Evolutionary conservation across 1,140 invertebrate genomes (phyloP), one percentile per base, ranked within the genome.

Genomic region (Drosophila setifemur): DNA sequence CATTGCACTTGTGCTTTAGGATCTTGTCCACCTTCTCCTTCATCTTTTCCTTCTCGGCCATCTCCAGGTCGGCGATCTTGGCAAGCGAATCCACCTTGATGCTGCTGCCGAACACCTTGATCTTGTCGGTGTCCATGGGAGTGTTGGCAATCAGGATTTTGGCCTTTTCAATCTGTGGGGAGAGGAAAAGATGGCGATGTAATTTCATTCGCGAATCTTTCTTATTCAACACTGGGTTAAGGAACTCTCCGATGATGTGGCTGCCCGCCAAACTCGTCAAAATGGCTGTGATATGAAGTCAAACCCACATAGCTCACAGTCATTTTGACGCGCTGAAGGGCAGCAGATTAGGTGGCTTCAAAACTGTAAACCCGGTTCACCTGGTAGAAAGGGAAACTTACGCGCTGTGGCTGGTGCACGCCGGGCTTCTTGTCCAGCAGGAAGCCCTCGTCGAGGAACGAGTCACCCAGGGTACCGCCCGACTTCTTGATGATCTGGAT

Each of bases 101-200:
- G 72, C 97, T 95, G 9, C 98, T 99, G 47, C 98, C 98, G 93
- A 99, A 99, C n/a, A 99, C 96, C 93, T 99, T 99, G 69, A 99
- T 99, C 92, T 99, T 99, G 88, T 99, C 99, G 12, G 98, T 98
- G 91, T 99, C 99, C 99, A 99, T 99, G 0, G 99, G 97, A 26
- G 99, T 99, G 89, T 99, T 99, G n/a, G 98, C 98, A 89, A 99
- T 98, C 8, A 99, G 93, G 89, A 99, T 99, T 88, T 95, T 96
- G 7, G 98, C 98, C 89, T 95, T 98, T 91, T 98, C 97, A 77
- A 99, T 89, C 88, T 89, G 43, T n/a, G 29, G n/a, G 28, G 14
- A 31, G n/a, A 92, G 50, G 18, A n/a, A 2, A 49, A 11, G 19
- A 5, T 23, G 11, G 8, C n/a, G 9, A 23, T 12, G 19, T 7